phyloP scores from a whole-genome alignment of 2,113 vertebrate genomes.

The Pseudorhombus dupliciocellatus region DNA sequence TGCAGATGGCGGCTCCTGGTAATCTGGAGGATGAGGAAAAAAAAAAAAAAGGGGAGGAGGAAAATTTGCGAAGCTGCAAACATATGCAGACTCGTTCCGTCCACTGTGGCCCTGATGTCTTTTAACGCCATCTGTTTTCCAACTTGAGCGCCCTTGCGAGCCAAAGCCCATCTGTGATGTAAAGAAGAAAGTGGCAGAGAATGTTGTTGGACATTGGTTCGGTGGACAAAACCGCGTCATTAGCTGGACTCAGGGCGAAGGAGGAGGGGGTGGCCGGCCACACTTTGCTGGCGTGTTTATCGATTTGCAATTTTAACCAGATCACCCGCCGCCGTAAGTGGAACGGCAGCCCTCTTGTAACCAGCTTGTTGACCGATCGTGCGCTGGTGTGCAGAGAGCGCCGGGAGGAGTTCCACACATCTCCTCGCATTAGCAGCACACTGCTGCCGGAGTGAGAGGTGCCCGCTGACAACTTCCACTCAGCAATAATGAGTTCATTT shows the following conservation, averaged over 20 bases:
- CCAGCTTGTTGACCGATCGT: conserved; percentile 18
- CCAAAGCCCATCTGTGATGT: conserved; percentile 61
- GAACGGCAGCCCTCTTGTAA: conserved; percentile 1
- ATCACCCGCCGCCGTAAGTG: conserved; percentile 1
- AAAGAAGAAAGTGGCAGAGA: conserved; percentile 41
- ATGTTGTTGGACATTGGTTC: conserved; percentile 29
- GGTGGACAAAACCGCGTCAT: conserved; percentile 20
- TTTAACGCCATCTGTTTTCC: conserved; percentile 78
- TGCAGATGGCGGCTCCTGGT: conserved; percentile 68
- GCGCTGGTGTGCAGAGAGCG: conserved; percentile 14
- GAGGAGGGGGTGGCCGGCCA: background rate
- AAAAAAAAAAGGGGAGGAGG: background rate
- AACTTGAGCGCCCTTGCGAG: conserved; percentile 53
- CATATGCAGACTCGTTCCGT: conserved; percentile 72
- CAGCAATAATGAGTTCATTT: conserved; percentile 25
- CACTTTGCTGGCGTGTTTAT: background rate
- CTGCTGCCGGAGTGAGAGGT: conserved; percentile 15
- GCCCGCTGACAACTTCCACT: conserved; percentile 33
- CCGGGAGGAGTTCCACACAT: conserved; percentile 4
- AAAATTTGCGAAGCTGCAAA: conserved; percentile 53
- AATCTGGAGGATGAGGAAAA: conserved; percentile 53
- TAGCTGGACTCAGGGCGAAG: background rate
- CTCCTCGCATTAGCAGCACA: conserved; percentile 15
- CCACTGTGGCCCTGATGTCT: conserved; percentile 69
- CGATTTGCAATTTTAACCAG: background rate